Conservation (phyloP, 1,140 invertebrate genomes). For the Trichonephila inaurata region DNA sequence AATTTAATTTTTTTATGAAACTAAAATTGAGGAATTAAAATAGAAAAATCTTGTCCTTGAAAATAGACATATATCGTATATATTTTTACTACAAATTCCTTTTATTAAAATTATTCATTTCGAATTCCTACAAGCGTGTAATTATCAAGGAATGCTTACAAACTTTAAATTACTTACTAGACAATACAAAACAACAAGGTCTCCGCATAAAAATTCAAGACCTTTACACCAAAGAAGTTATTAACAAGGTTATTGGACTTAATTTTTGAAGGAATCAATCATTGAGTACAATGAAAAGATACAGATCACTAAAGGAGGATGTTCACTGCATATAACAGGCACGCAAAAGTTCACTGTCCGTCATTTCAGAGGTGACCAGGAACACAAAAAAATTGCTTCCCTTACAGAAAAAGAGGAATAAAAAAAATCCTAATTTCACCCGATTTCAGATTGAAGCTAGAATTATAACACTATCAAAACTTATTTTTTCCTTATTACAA, state of each 20-base stretch:
- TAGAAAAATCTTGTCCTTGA: too few relatives aligned
- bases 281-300: not conserved
- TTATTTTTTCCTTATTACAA: not conserved
- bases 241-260: not conserved
- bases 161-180: not conserved
- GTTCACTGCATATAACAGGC: not conserved
- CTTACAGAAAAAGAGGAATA: not conserved
- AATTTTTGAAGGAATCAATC: not conserved
- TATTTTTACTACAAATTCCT: too few relatives aligned
- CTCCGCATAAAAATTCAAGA: not conserved
- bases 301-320: not conserved
- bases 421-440: not conserved
- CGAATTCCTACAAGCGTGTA: too few relatives aligned
- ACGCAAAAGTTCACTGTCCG: conserved; percentile 8
- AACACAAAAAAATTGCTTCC: not conserved
- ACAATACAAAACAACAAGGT: not conserved
- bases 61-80: too few relatives aligned
- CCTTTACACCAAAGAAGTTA: not conserved
- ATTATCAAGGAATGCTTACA: too few relatives aligned
- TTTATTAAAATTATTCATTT: too few relatives aligned
- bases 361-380: not conserved
- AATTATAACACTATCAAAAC: not conserved
- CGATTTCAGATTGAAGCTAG: not conserved
- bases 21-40: too few relatives aligned
- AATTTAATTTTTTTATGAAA: too few relatives aligned